phyloP scores from a whole-genome alignment of 1,140 invertebrate species.

The Octopus sinensis region DNA sequence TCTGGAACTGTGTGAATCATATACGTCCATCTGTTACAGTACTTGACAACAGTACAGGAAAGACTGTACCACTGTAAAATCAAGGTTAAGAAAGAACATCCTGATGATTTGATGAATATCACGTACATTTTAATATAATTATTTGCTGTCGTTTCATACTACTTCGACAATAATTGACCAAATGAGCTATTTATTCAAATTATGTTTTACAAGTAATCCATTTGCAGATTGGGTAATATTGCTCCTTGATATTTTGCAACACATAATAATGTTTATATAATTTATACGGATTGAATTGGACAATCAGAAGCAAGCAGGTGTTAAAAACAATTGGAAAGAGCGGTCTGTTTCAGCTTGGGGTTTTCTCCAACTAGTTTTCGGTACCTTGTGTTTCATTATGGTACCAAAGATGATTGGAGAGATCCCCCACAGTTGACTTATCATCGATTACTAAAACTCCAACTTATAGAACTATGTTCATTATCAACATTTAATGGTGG shows the following conservation, averaged over 20 bases:
- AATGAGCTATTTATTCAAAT: background rate
- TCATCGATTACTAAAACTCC: background rate
- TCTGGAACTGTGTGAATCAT: no score
- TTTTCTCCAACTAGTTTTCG: slow-evolving; percentile 7
- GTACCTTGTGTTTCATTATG: slow-evolving; percentile 1
- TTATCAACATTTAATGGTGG: no score
- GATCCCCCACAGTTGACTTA: background rate
- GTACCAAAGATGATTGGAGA: slow-evolving; percentile 12
- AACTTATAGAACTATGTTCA: no score
- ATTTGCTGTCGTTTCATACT: no score
- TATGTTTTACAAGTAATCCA: background rate
- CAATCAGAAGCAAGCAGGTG: background rate
- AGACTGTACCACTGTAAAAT: no score
- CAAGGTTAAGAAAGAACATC: no score
- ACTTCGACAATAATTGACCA: background rate
- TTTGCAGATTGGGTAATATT: background rate
- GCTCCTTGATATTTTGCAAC: background rate
- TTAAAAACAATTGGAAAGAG: background rate
- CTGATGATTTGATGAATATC: no score
- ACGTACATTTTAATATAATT: no score
- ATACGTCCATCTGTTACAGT: no score
- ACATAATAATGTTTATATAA: background rate
- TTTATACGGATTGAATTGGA: background rate
- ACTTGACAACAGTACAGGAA: no score
- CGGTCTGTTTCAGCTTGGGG: background rate